Evolutionary conservation across 2,113 vertebrate genomes (phyloP).

Genomic region (Clupea harengus): DNA sequence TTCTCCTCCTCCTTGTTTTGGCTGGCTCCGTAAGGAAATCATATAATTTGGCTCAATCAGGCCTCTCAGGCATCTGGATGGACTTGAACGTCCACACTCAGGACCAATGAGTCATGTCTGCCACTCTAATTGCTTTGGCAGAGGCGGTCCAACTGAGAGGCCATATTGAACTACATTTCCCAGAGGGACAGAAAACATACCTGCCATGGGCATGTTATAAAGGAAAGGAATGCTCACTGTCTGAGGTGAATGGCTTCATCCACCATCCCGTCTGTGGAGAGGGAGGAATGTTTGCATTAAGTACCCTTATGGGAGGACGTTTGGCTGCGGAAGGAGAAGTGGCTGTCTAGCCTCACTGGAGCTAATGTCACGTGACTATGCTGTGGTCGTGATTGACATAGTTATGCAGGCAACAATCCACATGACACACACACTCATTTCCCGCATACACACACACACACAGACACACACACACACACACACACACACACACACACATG

Average conservation of each 20-base stretch:
- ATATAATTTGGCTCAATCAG: not conserved
- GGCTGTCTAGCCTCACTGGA: not conserved
- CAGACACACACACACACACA: not conserved
- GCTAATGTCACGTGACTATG: slow-evolving; percentile 18
- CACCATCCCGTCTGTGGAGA: not conserved
- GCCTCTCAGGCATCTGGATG: not conserved
- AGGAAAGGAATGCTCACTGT: not conserved
- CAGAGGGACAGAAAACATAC: not conserved
- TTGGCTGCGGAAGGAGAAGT: not conserved
- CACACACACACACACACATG: not conserved
- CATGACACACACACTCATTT: not conserved
- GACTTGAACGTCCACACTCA: not conserved
- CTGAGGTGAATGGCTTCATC: not conserved
- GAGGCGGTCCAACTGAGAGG: not conserved
- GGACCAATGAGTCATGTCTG: not conserved
- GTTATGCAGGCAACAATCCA: not conserved
- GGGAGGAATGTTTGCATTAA: slow-evolving; percentile 7
- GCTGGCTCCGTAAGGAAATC: no score
- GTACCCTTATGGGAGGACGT: not conserved
- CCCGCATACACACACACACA: not conserved
- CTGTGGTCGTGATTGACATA: slow-evolving; percentile 15
- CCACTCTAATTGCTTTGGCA: not conserved
- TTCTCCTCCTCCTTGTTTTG: no score
- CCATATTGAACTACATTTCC: not conserved
- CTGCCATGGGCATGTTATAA: not conserved